phyloP scores from a whole-genome alignment of 2,888 invertebrate species.

The Cantharis rustica region DNA sequence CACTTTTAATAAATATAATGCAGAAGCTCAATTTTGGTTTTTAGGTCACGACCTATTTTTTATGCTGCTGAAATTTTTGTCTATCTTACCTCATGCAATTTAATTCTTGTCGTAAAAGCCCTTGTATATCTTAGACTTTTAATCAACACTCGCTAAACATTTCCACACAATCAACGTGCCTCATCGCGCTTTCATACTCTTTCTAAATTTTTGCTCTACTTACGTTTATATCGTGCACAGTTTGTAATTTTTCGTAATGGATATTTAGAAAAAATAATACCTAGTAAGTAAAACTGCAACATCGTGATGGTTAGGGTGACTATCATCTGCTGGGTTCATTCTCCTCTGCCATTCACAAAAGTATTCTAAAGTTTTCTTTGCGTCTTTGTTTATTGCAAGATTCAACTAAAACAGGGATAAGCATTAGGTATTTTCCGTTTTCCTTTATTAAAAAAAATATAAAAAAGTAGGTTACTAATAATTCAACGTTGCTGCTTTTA shows the following conservation, averaged over 20 bases:
- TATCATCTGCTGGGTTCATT: conserved; percentile 60
- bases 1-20: conserved; percentile 17
- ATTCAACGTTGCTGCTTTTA: not conserved
- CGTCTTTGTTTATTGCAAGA: conserved; percentile 54
- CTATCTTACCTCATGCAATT: conserved; percentile 27
- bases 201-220: conserved; percentile 21
- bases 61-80: conserved; percentile 24
- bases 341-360: conserved; percentile 63
- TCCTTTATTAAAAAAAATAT: not conserved
- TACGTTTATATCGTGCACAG: conserved; percentile 20
- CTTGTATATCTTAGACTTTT: conserved; percentile 30
- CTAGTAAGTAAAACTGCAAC: conserved; percentile 62
- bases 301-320: conserved; percentile 64
- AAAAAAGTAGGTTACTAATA: conserved; percentile 8
- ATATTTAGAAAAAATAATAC: conserved; percentile 45
- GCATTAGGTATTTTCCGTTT: not conserved
- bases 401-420: conserved; percentile 46
- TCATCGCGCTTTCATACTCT: conserved; percentile 28
- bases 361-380: conserved; percentile 58
- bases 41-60: conserved; percentile 28
- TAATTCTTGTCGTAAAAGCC: conserved; percentile 27
- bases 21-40: conserved; percentile 2
- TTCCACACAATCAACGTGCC: conserved; percentile 29
- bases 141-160: conserved; percentile 30
- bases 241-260: conserved; percentile 30